Evolutionary conservation across 2,797 vertebrate genomes (phyloP), one percentile per base, ranked within the genome.

Genomic region (Onychomys torridus): DNA sequence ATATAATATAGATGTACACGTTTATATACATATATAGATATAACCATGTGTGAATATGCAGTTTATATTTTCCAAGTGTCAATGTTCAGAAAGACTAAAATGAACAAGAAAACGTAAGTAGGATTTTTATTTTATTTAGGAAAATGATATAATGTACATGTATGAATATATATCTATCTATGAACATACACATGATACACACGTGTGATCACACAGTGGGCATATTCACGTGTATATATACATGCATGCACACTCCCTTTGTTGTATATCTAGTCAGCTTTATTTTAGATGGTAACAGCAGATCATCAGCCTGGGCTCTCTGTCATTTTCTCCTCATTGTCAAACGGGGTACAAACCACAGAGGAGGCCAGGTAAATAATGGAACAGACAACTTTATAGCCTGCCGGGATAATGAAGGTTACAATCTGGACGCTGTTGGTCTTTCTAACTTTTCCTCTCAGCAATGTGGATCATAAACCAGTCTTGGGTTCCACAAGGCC

Each of bases 291-390:
- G 3, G 25, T 23, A 52, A 75, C 46, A n/a, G 17, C 6, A 29
- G 32, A 61, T 25, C 3, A 19, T n/a, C 21, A 37, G 9, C 79
- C 65, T 81, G 40, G 55, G 65, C 7, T 40, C 19, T 19, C 0
- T 49, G 13, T 84, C 4, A 11, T 7, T 4, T 21, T 46, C 6
- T 16, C 1, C 21, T 32, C 23, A 46, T 2, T 32, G 69, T 29
- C 34, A n/a, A n/a, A 21, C 2, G 0, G 52, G 69, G 14, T 2
- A 2, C 12, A 27, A 61, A 23, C 65, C 61, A 19, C 0, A 0
- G 23, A 69, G 1, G 25, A 46, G 6, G 6, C 37, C 29, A 43
- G 57, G 57, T 23, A 59, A 9, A 57, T 7, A 65, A 29, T 4
- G 78, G 6, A 59, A 25, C 17, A 19, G 29, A 55, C 57, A 49